Conservation (phyloP, 2,888 invertebrate species). For the Synergus umbraculus region DNA sequence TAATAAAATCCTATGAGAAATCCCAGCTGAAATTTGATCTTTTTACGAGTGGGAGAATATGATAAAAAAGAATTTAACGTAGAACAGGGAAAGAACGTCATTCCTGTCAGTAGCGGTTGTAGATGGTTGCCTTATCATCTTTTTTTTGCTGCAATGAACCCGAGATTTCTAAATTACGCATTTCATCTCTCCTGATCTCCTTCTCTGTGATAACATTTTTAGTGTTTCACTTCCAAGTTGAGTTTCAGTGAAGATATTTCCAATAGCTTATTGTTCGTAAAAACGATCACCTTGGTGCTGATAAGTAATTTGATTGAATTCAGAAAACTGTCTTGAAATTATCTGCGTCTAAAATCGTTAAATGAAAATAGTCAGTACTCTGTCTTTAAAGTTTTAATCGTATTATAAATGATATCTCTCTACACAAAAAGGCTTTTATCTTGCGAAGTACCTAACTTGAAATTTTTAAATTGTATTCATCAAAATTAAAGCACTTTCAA, state of each 20-base stretch:
- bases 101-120: slow-evolving; percentile 15
- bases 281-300: background rate
- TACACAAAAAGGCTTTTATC: background rate
- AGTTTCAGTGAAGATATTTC: background rate
- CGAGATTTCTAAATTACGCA: slow-evolving; percentile 17
- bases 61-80: slow-evolving; percentile 19
- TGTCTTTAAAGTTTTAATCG: background rate
- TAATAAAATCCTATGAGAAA: background rate
- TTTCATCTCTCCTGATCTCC: slow-evolving; percentile 28
- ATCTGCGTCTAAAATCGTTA: background rate
- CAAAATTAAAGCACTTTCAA: slow-evolving; percentile 32
- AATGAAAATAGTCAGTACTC: background rate
- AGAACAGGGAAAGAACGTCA: slow-evolving; percentile 5
- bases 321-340: background rate
- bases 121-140: background rate
- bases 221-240: background rate
- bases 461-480: slow-evolving; percentile 3
- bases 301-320: background rate
- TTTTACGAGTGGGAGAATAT: background rate
- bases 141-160: slow-evolving; percentile 12
- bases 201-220: background rate
- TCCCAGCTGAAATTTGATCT: background rate
- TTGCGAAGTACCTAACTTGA: background rate
- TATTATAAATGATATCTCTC: background rate
- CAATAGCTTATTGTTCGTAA: background rate